phyloP scores from a whole-genome alignment of 1,140 invertebrate genomes.

The Chironomus striatipennis region DNA sequence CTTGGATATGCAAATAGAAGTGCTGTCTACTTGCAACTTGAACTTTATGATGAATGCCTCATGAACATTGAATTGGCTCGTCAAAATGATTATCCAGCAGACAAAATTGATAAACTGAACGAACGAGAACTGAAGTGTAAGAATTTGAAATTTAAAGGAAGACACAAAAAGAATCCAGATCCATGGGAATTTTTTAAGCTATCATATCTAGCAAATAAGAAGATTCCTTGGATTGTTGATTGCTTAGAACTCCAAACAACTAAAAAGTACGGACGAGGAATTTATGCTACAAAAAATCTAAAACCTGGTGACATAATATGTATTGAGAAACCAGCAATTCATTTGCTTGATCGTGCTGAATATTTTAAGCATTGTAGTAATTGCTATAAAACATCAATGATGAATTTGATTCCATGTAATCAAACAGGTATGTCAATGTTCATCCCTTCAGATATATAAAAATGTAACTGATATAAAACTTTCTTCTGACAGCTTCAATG shows the following conservation, averaged over 20 bases:
- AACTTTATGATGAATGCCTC: neutral
- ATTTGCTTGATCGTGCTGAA: neutral
- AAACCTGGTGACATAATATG: conserved; percentile 65
- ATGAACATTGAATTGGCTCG: neutral
- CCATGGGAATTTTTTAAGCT: conserved; percentile 32
- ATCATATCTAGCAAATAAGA: conserved; percentile 38
- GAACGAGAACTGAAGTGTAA: neutral
- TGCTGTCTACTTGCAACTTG: neutral
- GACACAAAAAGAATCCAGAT: neutral
- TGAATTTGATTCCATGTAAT: conserved; percentile 56
- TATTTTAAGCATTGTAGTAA: conserved; percentile 61
- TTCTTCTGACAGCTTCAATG: conserved; percentile 32
- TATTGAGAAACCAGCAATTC: conserved; percentile 50
- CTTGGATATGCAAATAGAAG: neutral
- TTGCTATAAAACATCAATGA: conserved; percentile 57
- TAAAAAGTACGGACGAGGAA: conserved; percentile 51
- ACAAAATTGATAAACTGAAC: neutral
- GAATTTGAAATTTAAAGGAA: neutral
- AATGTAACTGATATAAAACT: conserved; percentile 61
- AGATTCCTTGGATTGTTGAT: conserved; percentile 50
- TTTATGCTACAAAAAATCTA: conserved; percentile 55
- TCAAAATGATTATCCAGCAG: neutral
- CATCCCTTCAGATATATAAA: conserved; percentile 48
- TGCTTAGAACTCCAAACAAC: conserved; percentile 50
- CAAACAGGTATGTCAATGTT: conserved; percentile 46